Conservation (phyloP, 2,888 invertebrate genomes). For the Phorcus lineatus region DNA sequence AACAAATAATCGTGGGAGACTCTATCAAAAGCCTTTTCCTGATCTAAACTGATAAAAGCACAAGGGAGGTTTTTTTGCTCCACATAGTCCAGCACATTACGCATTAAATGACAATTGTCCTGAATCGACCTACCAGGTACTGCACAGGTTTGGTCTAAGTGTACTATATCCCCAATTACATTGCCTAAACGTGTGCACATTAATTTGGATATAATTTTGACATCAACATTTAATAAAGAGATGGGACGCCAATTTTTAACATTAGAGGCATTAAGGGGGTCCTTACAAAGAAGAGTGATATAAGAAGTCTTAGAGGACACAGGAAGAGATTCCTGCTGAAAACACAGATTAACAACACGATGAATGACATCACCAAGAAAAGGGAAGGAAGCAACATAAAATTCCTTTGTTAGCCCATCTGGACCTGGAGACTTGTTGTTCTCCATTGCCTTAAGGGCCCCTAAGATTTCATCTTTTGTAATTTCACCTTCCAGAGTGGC, state of each 20-base stretch:
- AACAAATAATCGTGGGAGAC: slow-evolving; percentile 45
- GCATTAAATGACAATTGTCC: slow-evolving; percentile 44
- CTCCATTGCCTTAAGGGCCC: slow-evolving; percentile 33
- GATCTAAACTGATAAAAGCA: slow-evolving; percentile 47
- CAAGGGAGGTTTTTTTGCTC: slow-evolving; percentile 40
- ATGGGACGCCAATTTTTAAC: slow-evolving; percentile 51
- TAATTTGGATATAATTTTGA: slow-evolving; percentile 48
- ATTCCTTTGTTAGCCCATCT: slow-evolving; percentile 45
- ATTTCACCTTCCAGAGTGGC: slow-evolving; percentile 1
- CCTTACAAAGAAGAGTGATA: slow-evolving; percentile 47
- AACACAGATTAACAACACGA: slow-evolving; percentile 27
- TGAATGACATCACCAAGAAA: slow-evolving; percentile 30
- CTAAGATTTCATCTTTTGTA: neutral
- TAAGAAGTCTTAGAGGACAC: slow-evolving; percentile 26
- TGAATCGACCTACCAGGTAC: slow-evolving; percentile 29
- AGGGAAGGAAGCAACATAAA: slow-evolving; percentile 37
- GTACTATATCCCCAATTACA: slow-evolving; percentile 38
- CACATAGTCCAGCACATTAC: slow-evolving; percentile 43
- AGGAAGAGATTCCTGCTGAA: slow-evolving; percentile 29
- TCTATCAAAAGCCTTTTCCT: slow-evolving; percentile 53
- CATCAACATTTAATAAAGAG: slow-evolving; percentile 46
- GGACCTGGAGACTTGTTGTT: slow-evolving; percentile 41
- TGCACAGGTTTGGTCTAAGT: slow-evolving; percentile 47
- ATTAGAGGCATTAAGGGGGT: slow-evolving; percentile 28
- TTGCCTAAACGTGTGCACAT: slow-evolving; percentile 37